These are phyloP conservation scores for Oophaga pumilio DNA, from an alignment of 2,113 vertebrate species.

Conservation along the genomic window DNA sequence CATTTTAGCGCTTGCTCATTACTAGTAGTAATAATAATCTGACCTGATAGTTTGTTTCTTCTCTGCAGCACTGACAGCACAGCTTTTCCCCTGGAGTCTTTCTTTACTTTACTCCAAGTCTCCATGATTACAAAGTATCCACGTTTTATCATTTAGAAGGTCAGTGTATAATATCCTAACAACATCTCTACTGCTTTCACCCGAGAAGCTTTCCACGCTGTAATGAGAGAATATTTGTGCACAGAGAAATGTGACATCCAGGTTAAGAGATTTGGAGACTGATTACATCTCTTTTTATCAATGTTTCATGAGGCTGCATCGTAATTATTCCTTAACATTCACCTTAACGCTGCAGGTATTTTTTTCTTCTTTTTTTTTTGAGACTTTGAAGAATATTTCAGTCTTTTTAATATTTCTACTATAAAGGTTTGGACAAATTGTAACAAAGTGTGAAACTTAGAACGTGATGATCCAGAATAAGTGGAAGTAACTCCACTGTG, in stretches of 20 bases:
- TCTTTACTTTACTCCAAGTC: slow-evolving; percentile 8
- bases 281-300: slow-evolving; percentile 2
- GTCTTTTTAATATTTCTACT: neutral
- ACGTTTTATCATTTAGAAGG: slow-evolving; percentile 26
- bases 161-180: slow-evolving; percentile 41
- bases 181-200: slow-evolving; percentile 35
- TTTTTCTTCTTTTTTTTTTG: slow-evolving; percentile 24
- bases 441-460: neutral
- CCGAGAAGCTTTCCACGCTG: neutral
- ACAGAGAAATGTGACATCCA: slow-evolving; percentile 1
- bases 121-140: neutral
- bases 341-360: neutral
- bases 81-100: neutral
- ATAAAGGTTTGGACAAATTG: neutral
- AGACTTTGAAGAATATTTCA: neutral
- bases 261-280: slow-evolving; percentile 18
- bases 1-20: no score
- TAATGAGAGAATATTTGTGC: slow-evolving; percentile 43
- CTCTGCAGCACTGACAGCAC: neutral
- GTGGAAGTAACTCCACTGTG: neutral
- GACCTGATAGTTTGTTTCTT: neutral
- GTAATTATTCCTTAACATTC: neutral
- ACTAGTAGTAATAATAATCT: neutral
- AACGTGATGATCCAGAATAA: neutral
- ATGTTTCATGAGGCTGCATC: slow-evolving; percentile 5